Evolutionary conservation across 2,797 vertebrate species (phyloP).

Genomic region (Paedocypris micromegethes): DNA sequence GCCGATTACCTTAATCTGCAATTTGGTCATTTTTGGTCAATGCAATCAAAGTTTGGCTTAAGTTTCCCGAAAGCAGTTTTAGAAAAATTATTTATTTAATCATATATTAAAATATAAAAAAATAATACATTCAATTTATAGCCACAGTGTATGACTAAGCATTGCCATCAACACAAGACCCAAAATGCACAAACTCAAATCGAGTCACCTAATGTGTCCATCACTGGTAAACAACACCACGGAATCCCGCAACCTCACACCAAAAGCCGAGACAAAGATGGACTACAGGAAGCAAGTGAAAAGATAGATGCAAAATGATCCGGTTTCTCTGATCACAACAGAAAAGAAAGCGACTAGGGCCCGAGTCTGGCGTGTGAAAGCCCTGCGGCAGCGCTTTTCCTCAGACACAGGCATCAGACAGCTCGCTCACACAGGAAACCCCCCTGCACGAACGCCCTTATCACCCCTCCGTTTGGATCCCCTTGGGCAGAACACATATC

Average conservation of each 20-base stretch:
- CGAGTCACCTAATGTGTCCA: not conserved
- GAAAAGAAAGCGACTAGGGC: slow-evolving; percentile 17
- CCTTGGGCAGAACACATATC: slow-evolving; percentile 49
- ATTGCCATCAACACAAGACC: too few species aligned
- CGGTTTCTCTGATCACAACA: slow-evolving; percentile 21
- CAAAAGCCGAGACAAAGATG: slow-evolving; percentile 19
- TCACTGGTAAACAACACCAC: not conserved
- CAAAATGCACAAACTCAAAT: not conserved
- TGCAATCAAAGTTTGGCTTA: too few species aligned
- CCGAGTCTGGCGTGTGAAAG: slow-evolving; percentile 64
- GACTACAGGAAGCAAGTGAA: slow-evolving; percentile 26
- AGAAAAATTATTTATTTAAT: too few species aligned
- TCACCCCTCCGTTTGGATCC: slow-evolving; percentile 50
- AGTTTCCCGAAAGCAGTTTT: too few species aligned
- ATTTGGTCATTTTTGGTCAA: too few species aligned
- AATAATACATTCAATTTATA: too few species aligned
- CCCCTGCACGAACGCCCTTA: slow-evolving; percentile 53
- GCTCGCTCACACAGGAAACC: slow-evolving; percentile 59
- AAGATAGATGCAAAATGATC: slow-evolving; percentile 21
- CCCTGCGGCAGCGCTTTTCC: slow-evolving; percentile 64
- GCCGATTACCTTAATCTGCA: too few species aligned
- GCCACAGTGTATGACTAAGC: too few species aligned
- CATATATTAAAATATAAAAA: too few species aligned
- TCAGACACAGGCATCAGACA: slow-evolving; percentile 66
- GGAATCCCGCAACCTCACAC: slow-evolving; percentile 6